Evolutionary conservation across 2,113 vertebrate species (phyloP).

Genomic region (Bufo bufo): DNA sequence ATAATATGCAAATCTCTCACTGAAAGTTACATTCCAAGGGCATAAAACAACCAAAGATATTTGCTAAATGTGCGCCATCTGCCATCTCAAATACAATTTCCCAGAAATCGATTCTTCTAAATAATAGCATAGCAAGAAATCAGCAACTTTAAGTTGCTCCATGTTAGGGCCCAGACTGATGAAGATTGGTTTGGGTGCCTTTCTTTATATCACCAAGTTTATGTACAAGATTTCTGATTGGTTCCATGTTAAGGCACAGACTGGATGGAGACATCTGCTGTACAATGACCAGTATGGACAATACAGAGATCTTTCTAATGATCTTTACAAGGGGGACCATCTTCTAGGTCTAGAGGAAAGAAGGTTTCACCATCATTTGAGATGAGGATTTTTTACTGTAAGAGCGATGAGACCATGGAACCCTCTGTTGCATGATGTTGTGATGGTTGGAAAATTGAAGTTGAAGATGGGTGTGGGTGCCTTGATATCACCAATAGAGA

Average conservation of each 20-base stretch:
- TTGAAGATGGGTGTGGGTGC: too few relatives aligned
- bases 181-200: too few relatives aligned
- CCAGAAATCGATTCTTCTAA: slow-evolving; percentile 1
- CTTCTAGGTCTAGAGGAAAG: not conserved
- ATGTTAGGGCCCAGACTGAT: not conserved
- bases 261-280: not conserved
- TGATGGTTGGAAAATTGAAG: too few relatives aligned
- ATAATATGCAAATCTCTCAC: slow-evolving; percentile 6
- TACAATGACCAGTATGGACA: not conserved
- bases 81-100: not conserved
- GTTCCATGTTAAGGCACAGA: not conserved
- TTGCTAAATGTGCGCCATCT: not conserved
- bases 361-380: not conserved
- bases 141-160: not conserved
- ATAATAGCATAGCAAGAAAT: not conserved
- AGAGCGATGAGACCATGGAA: not conserved
- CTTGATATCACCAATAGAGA: too few relatives aligned
- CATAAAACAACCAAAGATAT: slow-evolving; percentile 2
- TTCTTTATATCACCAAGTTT: too few relatives aligned
- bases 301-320: not conserved
- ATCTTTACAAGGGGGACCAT: too few relatives aligned
- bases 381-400: not conserved
- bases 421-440: too few relatives aligned
- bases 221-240: too few relatives aligned
- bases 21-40: not conserved